Conservation (phyloP, 2,113 vertebrate species). For the Alosa alosa region DNA sequence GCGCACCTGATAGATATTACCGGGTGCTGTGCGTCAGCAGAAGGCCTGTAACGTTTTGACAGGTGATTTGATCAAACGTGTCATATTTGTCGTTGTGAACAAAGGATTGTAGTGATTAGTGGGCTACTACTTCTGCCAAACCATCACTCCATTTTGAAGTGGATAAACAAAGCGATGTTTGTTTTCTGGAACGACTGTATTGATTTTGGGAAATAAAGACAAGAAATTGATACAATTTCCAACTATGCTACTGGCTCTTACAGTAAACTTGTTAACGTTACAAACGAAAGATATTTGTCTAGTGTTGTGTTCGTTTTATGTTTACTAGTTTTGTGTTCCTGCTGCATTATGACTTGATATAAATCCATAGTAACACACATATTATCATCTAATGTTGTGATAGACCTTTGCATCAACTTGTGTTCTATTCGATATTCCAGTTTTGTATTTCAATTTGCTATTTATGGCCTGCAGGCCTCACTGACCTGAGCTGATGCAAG, state of each 20-base stretch:
- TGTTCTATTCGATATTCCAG: too few relatives aligned
- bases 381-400: too few relatives aligned
- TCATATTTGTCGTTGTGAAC: neutral
- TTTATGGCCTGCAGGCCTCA: too few relatives aligned
- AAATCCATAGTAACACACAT: too few relatives aligned
- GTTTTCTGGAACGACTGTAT: neutral
- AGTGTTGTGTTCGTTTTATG: too few relatives aligned
- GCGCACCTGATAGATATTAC: neutral
- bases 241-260: neutral
- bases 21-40: neutral
- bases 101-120: neutral
- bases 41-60: neutral
- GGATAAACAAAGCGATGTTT: neutral
- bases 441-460: too few relatives aligned
- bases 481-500: too few relatives aligned
- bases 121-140: neutral
- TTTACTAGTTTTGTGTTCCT: too few relatives aligned
- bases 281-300: neutral
- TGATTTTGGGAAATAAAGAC: neutral
- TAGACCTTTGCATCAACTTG: too few relatives aligned
- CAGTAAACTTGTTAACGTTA: neutral
- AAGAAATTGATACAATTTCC: neutral
- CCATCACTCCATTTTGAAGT: neutral
- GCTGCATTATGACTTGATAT: too few relatives aligned
- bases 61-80: neutral